Percentiles rank a stretch among this genome's conserved stretches.
Conservation (phyloP, 2,113 vertebrate genomes). For the Archocentrus centrarchus region DNA sequence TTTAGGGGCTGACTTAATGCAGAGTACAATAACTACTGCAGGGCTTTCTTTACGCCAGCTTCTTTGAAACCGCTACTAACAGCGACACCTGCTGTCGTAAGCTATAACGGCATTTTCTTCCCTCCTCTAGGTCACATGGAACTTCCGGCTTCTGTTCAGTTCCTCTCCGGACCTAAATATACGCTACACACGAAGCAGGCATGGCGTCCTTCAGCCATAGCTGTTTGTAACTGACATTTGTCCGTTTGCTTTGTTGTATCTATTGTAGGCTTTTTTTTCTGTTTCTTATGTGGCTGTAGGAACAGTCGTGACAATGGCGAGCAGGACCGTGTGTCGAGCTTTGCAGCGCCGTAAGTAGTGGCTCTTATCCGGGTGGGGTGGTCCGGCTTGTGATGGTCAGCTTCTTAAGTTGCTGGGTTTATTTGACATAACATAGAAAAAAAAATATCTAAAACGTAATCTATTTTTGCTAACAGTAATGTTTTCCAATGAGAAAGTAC, state of each 20-base stretch:
- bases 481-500: no score
- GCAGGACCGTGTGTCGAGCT: constrained; percentile 43
- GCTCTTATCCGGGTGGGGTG: not conserved
- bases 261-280: not conserved
- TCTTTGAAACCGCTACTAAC: not conserved
- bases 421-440: not conserved
- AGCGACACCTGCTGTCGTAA: constrained; percentile 51
- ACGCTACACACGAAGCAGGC: constrained; percentile 17
- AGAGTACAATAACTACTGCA: not conserved
- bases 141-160: not conserved
- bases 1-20: not conserved
- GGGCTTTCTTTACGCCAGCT: not conserved
- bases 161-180: constrained; percentile 42
- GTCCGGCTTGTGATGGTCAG: not conserved
- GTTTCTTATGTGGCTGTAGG: not conserved
- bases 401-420: no score
- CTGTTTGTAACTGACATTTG: not conserved
- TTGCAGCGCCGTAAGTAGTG: constrained; percentile 73
- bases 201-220: constrained; percentile 70
- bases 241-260: fast-evolving
- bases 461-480: no score
- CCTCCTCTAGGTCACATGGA: not conserved
- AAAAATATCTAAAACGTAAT: no score
- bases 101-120: not conserved
- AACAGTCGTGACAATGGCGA: constrained; percentile 50